A percentile compares a stretch with the other conserved stretches of the same genome.
phyloP scores from a whole-genome alignment of 2,113 vertebrate genomes.

The Chaetodon auriga region DNA sequence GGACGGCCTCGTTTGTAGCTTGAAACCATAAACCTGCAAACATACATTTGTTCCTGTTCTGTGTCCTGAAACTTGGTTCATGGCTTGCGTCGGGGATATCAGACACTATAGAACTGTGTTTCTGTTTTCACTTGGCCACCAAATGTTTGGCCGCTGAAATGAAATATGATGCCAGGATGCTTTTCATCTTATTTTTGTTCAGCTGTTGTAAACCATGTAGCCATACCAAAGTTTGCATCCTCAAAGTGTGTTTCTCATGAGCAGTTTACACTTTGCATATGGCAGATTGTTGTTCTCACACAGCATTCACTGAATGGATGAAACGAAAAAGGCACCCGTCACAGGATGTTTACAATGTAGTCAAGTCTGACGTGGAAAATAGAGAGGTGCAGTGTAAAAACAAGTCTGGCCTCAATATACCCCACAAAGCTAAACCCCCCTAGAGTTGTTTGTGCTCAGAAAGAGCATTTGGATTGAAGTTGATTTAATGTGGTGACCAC shows the following conservation, averaged over 20 bases:
- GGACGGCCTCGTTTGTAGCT: constrained; percentile 23
- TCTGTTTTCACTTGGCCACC: constrained; percentile 40
- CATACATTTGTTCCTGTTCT: constrained; percentile 24
- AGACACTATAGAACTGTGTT: constrained; percentile 24
- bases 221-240: constrained; percentile 29
- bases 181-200: constrained; percentile 58
- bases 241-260: constrained; percentile 57
- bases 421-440: constrained; percentile 32
- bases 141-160: constrained; percentile 57
- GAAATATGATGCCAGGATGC: constrained; percentile 35
- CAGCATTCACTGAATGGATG: constrained; percentile 33
- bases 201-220: constrained; percentile 52
- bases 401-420: constrained; percentile 54
- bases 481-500: constrained; percentile 44
- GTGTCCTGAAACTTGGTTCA: neutral
- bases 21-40: constrained; percentile 41
- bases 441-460: constrained; percentile 55
- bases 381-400: constrained; percentile 38
- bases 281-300: constrained; percentile 43
- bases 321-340: constrained; percentile 53
- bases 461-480: constrained; percentile 43
- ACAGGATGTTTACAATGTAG: constrained; percentile 60
- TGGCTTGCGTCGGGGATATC: constrained; percentile 11
- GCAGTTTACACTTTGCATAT: constrained; percentile 57
- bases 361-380: constrained; percentile 30